Evolutionary conservation across 2,888 invertebrate genomes (phyloP), one percentile per base, ranked within the genome.

Genomic region (Tuberolachnus salignus): DNA sequence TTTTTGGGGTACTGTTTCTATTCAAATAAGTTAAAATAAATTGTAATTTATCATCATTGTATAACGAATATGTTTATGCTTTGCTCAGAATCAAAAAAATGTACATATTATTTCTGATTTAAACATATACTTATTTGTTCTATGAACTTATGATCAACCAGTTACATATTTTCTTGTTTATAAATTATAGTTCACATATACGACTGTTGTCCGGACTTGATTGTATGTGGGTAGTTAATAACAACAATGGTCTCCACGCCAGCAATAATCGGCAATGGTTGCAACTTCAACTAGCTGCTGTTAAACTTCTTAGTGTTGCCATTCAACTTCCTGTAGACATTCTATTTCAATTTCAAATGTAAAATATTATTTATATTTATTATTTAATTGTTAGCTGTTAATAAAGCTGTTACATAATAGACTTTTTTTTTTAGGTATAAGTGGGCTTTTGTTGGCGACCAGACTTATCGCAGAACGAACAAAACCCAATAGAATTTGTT

Each of bases 281-380:
- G 80, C 91, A 92, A 82, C 88, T 95, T 71, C 94, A 94, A 85
- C 86, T 95, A 82, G 91, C 93, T 73, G 92, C 93, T 0, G 93
- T 93, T 80, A 95, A 95, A 85, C 88, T 95, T 51, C 87, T 95
- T 49, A 94, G 95, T 85, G 86, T 94, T 78, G 92, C 93, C 2
- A 88, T 94, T 81, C 88, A 92, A n/a, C 86, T 95, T 82, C 94
- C 95, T 8, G 92, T 94, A 0, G 92, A 92, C 51, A 89, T 90
- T 82, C 87, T 95, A 83, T 93, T 95, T 11, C 94, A 95, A 85
- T 96, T 95, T 85, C 95, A 95, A 87, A 92, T 95, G 94, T 95
- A 87, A 88, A n/a, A n/a, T 87, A 81, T 51, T 59, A 63, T 73
- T 81, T 44, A 64, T n/a, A 63, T 72, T 51, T 23, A 21, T 82